These are phyloP conservation scores for Apotomis betuletana DNA, from an alignment of 2,888 invertebrate species.

Conservation along the genomic window DNA sequence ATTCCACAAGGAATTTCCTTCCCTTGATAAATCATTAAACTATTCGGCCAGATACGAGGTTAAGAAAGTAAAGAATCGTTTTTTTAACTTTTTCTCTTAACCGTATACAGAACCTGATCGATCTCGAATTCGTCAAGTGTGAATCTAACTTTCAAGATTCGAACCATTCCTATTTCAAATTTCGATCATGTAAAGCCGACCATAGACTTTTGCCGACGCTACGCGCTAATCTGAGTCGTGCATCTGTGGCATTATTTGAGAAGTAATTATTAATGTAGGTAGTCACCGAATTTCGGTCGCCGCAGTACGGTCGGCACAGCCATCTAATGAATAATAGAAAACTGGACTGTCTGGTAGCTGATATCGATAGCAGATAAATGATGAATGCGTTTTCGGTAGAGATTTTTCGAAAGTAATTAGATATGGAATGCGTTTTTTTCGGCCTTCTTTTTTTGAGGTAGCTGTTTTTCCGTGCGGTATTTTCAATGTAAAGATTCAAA, in stretches of 20 bases:
- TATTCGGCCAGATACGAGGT: no score
- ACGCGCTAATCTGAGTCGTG: slow-evolving; percentile 74
- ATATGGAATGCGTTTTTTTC: slow-evolving; percentile 55
- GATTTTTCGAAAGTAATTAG: slow-evolving; percentile 69
- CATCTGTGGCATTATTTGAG: slow-evolving; percentile 81
- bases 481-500: background rate
- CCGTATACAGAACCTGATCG: background rate
- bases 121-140: background rate
- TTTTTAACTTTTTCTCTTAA: no score
- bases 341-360: slow-evolving; percentile 76
- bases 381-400: slow-evolving; percentile 74
- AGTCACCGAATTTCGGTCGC: slow-evolving; percentile 80
- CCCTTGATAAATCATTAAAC: background rate
- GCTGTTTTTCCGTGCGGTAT: slow-evolving; percentile 24
- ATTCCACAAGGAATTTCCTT: background rate
- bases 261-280: slow-evolving; percentile 82
- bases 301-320: slow-evolving; percentile 69
- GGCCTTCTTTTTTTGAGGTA: slow-evolving; percentile 52
- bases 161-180: background rate
- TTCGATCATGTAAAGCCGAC: slow-evolving; percentile 10
- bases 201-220: slow-evolving; percentile 51
- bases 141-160: slow-evolving; percentile 18
- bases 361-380: slow-evolving; percentile 73
- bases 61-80: no score
- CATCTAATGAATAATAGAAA: slow-evolving; percentile 80